Conservation (phyloP, 2,113 vertebrate genomes). For the Glareola pratincola region DNA sequence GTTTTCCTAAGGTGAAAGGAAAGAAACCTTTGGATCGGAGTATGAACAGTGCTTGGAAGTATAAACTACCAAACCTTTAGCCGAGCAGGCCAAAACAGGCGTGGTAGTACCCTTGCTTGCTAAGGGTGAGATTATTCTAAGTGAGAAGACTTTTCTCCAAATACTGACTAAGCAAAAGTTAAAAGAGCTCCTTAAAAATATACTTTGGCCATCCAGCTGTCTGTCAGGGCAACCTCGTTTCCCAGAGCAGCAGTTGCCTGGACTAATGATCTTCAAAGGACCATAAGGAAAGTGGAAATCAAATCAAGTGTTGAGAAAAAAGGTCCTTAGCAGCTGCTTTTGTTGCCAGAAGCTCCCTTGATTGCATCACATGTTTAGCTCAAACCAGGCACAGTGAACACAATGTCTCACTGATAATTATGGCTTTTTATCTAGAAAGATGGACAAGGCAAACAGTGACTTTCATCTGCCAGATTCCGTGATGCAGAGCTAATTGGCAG, state of each 20-base stretch:
- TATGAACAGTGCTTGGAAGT: not conserved
- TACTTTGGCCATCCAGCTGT: not conserved
- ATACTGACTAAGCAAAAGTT: not conserved
- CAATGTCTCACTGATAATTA: constrained; percentile 6
- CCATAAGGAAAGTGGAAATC: constrained; percentile 29
- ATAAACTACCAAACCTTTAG: not conserved
- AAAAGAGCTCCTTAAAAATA: not conserved
- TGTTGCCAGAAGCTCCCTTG: constrained; percentile 49
- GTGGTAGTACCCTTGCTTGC: not conserved
- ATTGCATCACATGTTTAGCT: not conserved
- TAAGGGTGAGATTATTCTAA: not conserved
- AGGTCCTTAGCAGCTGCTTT: constrained; percentile 49
- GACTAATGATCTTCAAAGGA: constrained; percentile 33
- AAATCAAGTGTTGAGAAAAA: constrained; percentile 40
- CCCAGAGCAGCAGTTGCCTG: not conserved
- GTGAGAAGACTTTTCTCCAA: not conserved
- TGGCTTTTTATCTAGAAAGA: not conserved
- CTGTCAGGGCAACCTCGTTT: not conserved
- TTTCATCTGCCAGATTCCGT: constrained; percentile 15
- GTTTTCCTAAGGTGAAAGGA: not conserved
- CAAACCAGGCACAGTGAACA: constrained; percentile 1
- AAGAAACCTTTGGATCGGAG: not conserved
- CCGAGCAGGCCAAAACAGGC: not conserved
- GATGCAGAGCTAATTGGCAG: constrained; percentile 29
- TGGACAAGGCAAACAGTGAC: not conserved